phyloP scores from a whole-genome alignment of 2,888 invertebrate species.

The Neuroscelio doddi region DNA sequence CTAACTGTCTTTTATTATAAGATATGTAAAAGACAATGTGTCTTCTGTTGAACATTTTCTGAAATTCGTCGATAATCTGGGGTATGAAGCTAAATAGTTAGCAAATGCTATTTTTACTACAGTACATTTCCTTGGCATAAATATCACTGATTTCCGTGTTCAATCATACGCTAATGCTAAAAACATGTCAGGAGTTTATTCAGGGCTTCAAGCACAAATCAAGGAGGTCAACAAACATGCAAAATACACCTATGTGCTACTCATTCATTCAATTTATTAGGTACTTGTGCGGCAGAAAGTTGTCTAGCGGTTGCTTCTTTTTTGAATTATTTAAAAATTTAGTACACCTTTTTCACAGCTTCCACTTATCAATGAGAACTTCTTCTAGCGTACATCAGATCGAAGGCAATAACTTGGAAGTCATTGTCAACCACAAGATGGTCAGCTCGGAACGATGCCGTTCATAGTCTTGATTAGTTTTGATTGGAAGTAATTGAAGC shows the following conservation, averaged over 20 bases:
- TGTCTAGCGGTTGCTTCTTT: constrained; percentile 46
- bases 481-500: constrained; percentile 15
- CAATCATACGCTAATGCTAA: constrained; percentile 22
- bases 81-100: constrained; percentile 15
- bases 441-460: constrained; percentile 17
- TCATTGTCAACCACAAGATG: constrained; percentile 20
- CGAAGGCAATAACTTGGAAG: constrained; percentile 12
- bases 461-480: constrained; percentile 2
- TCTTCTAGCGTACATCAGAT: not conserved
- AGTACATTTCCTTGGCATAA: constrained; percentile 2
- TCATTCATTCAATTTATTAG: constrained; percentile 54
- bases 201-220: constrained; percentile 49
- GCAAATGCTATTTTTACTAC: constrained; percentile 2
- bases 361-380: constrained; percentile 29
- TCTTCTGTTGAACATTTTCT: constrained; percentile 40
- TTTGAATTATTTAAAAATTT: constrained; percentile 48
- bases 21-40: constrained; percentile 18
- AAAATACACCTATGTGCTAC: constrained; percentile 33
- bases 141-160: constrained; percentile 16
- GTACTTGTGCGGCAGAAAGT: constrained; percentile 50
- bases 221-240: constrained; percentile 50
- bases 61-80: constrained; percentile 24
- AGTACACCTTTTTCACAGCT: constrained; percentile 51
- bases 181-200: constrained; percentile 32
- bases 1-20: constrained; percentile 18